These are phyloP conservation scores for Habrosyne pyritoides DNA, from an alignment of 2,888 invertebrate genomes.

Conservation along the genomic window DNA sequence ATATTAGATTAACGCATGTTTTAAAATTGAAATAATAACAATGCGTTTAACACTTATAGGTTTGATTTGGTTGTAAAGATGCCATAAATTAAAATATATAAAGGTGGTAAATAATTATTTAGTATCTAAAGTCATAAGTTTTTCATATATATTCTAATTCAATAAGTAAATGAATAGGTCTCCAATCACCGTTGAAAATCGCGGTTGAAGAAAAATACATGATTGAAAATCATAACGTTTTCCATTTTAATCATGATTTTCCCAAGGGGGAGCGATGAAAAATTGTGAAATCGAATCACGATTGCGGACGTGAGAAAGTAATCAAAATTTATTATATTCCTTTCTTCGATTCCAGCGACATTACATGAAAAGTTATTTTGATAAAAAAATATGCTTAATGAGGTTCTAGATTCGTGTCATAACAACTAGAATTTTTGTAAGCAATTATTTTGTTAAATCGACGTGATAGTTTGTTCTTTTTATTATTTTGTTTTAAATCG, in stretches of 20 bases:
- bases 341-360: constrained; percentile 65
- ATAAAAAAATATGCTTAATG: constrained; percentile 51
- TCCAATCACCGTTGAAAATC: constrained; percentile 32
- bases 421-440: constrained; percentile 7
- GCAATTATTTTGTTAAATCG: background rate
- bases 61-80: too few relatives aligned
- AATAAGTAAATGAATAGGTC: background rate
- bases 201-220: constrained; percentile 33
- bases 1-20: too few relatives aligned
- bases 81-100: too few relatives aligned
- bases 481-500: background rate
- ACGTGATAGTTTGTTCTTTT: too few relatives aligned
- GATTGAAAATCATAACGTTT: constrained; percentile 59
- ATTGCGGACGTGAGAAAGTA: constrained; percentile 77
- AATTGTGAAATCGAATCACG: constrained; percentile 78
- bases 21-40: too few relatives aligned
- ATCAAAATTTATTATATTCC: constrained; percentile 78
- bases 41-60: too few relatives aligned
- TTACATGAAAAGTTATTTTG: constrained; percentile 63
- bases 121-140: too few relatives aligned
- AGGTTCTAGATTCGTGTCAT: constrained; percentile 14
- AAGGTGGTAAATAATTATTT: too few relatives aligned
- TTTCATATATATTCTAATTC: background rate
- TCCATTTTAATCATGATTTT: constrained; percentile 72
- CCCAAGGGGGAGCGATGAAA: constrained; percentile 58